Base-by-base conservation (phyloP, 2,113 vertebrate genomes). In the Nipponia nippon region DNA sequence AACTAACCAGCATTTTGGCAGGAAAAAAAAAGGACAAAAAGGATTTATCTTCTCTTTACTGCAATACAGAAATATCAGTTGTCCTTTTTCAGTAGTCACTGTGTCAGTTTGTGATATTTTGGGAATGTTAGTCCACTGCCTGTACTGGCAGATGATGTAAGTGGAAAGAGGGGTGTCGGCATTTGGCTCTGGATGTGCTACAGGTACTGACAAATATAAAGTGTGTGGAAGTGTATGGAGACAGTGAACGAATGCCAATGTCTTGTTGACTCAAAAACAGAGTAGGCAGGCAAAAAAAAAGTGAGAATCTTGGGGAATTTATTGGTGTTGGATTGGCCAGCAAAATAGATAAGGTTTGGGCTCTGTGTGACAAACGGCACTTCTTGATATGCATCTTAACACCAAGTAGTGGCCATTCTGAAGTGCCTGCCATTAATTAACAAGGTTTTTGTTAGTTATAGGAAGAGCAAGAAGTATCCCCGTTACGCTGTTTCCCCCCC, bases 401-500 rank as follows among this genome's bases (percentile, higher is more conserved):
- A 40, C 55, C 58, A 34, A 59, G 38, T 9, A 40, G 10, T 25
- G 52, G 77, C 34, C 6, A 5, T 38, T 75, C 53, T 38, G 83
- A 86, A 82, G 27, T 14, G 18, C 61, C 14, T 13, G 20, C 50
- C 19, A 26, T 70, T 69, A 80, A 77, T 12, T 46, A 83, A 29
- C 11, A 11, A 23, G 58, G 6, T 1, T 13, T 30, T 52, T 75
- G 17, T 79, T 13, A 49, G 52, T 50, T 25, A 2, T 4, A 21
- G 1, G 13, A 42, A 61, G 19, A n/a, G 59, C 46, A 66, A 67
- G 25, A 53, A 78, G 13, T 11, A 6, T 22, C 34, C 56, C 36
- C 4, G 16, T 7, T 14, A 8, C 0, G 10, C 55, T 15, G 27
- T 2, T 36, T 58, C 8, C 8, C 22, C 18, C 27, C 9, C 15